Conservation (phyloP, 2,888 invertebrate genomes). For the Aspidiotus destructor region DNA sequence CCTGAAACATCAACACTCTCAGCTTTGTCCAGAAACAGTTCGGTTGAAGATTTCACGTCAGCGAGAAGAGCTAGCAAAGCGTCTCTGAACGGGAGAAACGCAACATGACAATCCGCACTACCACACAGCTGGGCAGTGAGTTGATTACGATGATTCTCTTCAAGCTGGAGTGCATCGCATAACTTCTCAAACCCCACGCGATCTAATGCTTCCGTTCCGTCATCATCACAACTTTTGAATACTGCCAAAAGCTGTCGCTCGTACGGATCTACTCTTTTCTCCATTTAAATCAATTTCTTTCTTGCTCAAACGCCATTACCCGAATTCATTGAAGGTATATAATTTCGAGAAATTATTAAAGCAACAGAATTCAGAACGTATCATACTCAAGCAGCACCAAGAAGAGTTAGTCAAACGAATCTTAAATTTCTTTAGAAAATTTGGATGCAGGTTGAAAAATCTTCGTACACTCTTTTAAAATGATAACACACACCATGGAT, state of each 20-base stretch:
- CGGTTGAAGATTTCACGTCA: conserved; percentile 13
- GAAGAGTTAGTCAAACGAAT: too few relatives aligned
- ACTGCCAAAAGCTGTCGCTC: conserved; percentile 71
- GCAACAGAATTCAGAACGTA: too few relatives aligned
- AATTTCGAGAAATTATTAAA: too few relatives aligned
- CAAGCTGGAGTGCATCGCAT: conserved; percentile 67
- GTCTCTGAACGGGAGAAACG: conserved; percentile 67
- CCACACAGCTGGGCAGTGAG: conserved; percentile 28
- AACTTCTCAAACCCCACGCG: conserved; percentile 56
- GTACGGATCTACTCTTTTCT: conserved; percentile 47
- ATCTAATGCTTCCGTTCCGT: conserved; percentile 58
- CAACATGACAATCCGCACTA: conserved; percentile 43
- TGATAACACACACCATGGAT: too few relatives aligned
- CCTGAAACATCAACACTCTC: conserved; percentile 6
- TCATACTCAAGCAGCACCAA: too few relatives aligned
- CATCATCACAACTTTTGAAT: conserved; percentile 67
- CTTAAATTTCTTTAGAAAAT: too few relatives aligned
- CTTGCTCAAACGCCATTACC: neutral
- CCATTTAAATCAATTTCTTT: conserved; percentile 20
- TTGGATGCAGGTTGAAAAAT: too few relatives aligned
- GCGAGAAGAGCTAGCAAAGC: conserved; percentile 45
- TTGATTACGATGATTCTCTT: conserved; percentile 46
- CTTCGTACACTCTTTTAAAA: too few relatives aligned
- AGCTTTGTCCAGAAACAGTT: neutral
- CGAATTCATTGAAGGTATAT: too few relatives aligned